Evolutionary conservation across 2,888 invertebrate genomes (phyloP).

Genomic region (Scaptomyza polygonia): DNA sequence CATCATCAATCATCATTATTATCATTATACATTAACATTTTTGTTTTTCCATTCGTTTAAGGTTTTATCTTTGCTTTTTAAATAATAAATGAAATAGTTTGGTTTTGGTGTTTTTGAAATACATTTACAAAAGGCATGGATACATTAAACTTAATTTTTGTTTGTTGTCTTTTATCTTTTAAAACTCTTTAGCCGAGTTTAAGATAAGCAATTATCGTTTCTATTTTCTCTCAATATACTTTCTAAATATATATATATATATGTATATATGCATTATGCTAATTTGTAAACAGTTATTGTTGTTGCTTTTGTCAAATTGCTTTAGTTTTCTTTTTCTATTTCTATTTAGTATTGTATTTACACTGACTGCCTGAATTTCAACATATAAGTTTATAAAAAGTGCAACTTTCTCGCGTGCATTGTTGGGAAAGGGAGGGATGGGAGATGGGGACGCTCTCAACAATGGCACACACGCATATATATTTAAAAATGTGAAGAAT

Average conservation of each 20-base stretch:
- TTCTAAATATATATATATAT: constrained; percentile 6
- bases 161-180: constrained; percentile 11
- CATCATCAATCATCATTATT: constrained; percentile 1
- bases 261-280: constrained; percentile 35
- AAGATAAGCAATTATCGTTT: constrained; percentile 23
- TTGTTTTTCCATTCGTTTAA: neutral
- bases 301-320: constrained; percentile 52
- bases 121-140: constrained; percentile 54
- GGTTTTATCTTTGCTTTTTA: neutral
- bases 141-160: constrained; percentile 23
- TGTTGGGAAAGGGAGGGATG: neutral
- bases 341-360: constrained; percentile 32
- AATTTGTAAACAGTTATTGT: constrained; percentile 43
- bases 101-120: constrained; percentile 33
- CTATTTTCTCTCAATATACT: constrained; percentile 14
- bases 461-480: constrained; percentile 48
- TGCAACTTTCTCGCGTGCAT: constrained; percentile 12
- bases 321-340: constrained; percentile 28
- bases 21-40: constrained; percentile 29
- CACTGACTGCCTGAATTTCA: constrained; percentile 22
- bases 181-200: constrained; percentile 6
- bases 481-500: too few species aligned
- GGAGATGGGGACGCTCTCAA: constrained; percentile 11
- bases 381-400: neutral
- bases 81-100: neutral